These are phyloP conservation scores for Oceanodroma leucorhoa DNA, from an alignment of 2,797 vertebrate genomes.

Conservation along the genomic window DNA sequence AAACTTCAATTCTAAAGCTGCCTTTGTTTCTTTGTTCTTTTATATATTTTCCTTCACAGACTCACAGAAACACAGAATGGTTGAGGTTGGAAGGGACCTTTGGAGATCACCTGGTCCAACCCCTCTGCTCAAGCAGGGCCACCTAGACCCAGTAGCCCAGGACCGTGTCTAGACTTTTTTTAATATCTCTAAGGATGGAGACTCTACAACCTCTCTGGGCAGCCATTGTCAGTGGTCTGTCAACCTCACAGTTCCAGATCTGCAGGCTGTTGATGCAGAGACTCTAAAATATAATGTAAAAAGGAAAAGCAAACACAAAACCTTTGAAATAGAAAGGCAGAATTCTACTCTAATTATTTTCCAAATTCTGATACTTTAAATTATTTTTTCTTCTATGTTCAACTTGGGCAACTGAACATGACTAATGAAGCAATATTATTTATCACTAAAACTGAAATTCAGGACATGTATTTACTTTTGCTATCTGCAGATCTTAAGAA, in stretches of 20 bases:
- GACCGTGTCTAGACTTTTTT: fast-evolving
- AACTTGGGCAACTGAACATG: neutral
- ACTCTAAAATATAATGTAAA: neutral
- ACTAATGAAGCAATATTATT: neutral
- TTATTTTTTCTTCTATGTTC: neutral
- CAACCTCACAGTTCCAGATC: neutral
- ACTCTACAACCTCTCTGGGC: neutral
- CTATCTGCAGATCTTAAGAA: neutral
- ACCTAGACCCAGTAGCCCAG: neutral
- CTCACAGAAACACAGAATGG: neutral
- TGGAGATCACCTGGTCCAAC: neutral
- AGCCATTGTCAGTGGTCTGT: neutral
- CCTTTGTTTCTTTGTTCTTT: neutral
- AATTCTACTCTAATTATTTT: neutral
- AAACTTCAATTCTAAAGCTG: neutral
- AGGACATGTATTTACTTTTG: neutral
- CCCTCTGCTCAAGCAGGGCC: neutral
- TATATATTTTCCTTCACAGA: neutral
- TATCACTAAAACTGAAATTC: neutral
- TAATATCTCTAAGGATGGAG: neutral
- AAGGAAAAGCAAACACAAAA: neutral
- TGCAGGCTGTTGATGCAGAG: neutral
- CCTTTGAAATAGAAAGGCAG: neutral
- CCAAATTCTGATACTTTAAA: neutral
- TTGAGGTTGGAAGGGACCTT: neutral